Percentiles rank a stretch among this genome's conserved stretches.
Conservation (phyloP, 2,113 vertebrate species). For the Myiopsitta monachus region DNA sequence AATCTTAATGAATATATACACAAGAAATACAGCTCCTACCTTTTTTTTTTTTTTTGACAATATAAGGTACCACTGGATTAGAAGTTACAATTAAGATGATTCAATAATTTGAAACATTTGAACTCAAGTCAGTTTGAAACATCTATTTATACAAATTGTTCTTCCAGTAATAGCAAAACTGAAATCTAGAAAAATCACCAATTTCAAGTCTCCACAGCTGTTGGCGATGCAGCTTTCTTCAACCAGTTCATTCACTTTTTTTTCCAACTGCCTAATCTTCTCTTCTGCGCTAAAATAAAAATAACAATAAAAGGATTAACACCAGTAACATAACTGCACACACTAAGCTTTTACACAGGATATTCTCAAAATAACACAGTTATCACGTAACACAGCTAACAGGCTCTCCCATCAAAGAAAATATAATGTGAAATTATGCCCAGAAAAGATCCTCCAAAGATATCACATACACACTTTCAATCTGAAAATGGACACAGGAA, state of each 20-base stretch:
- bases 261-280: constrained; percentile 93
- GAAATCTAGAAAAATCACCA: constrained; percentile 76
- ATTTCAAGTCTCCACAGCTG: constrained; percentile 84
- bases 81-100: neutral
- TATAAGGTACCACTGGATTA: neutral
- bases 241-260: constrained; percentile 92
- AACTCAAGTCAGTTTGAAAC: neutral
- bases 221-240: constrained; percentile 95
- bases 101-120: neutral
- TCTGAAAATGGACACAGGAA: neutral
- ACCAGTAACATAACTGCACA: neutral
- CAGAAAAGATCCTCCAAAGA: neutral
- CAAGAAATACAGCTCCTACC: neutral
- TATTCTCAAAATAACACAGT: neutral
- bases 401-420: neutral
- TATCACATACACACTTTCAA: neutral
- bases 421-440: neutral
- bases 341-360: neutral
- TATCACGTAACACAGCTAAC: neutral
- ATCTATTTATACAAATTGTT: neutral
- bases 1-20: neutral
- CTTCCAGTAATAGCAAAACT: neutral
- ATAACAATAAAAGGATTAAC: neutral
- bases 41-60: neutral
- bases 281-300: constrained; percentile 85